Evolutionary conservation across 1,140 invertebrate species (phyloP).

Genomic region (Hydropsyche tenuis): DNA sequence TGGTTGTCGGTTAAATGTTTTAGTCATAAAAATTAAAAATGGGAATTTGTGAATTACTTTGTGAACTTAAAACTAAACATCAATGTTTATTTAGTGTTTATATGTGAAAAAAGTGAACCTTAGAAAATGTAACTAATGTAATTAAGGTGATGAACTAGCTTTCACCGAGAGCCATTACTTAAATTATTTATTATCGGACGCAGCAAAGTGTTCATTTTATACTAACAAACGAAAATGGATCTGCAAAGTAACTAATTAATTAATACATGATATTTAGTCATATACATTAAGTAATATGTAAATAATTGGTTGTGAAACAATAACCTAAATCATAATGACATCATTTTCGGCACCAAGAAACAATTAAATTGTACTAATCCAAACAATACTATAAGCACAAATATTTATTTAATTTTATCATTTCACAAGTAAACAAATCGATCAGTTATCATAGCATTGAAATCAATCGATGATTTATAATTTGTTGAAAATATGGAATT

Average conservation of each 20-base stretch:
- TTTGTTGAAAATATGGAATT: too few species aligned
- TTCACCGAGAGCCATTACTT: conserved; percentile 7
- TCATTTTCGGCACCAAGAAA: neutral
- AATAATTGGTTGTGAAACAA: conserved; percentile 20
- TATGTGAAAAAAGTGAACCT: conserved; percentile 29
- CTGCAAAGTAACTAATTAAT: conserved; percentile 16
- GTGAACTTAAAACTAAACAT: neutral
- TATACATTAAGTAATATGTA: neutral
- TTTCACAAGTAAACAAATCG: too few species aligned
- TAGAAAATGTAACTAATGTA: conserved; percentile 5
- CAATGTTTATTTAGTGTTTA: conserved; percentile 21
- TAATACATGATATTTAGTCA: neutral
- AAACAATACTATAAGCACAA: neutral
- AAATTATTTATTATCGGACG: conserved; percentile 21
- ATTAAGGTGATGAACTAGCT: conserved; percentile 12
- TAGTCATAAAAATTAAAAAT: neutral
- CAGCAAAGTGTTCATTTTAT: conserved; percentile 32
- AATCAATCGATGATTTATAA: too few species aligned
- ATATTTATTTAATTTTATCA: neutral
- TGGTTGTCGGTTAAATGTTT: neutral
- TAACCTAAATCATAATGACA: conserved; percentile 2
- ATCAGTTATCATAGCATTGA: too few species aligned
- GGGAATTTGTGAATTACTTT: neutral
- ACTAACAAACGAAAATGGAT: conserved; percentile 26
- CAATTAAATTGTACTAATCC: neutral